Evolutionary conservation across 64 coral and sea anemone genomes (phyloP), one percentile per base, ranked within the genome.

Genomic region (Hydrozoanthus tunicans): DNA sequence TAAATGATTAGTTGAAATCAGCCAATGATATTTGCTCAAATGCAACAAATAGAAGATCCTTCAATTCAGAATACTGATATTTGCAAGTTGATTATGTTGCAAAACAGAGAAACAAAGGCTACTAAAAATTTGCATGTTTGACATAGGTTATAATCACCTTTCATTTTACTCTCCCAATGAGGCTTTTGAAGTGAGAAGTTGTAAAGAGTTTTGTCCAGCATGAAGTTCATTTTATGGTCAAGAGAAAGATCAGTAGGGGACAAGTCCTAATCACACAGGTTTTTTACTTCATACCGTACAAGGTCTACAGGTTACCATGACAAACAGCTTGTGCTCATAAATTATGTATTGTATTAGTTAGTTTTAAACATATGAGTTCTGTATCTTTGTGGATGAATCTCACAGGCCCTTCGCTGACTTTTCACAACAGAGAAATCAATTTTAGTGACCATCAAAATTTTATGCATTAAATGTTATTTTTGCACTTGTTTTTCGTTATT

Each of bases 271-370:
- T 14, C 67, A 32, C 17, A 58, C 51, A 85, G 7, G 60, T 32
- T 88, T 60, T 86, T 88, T 69, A 57, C 65, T 74, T 88, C 84
- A 88, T 88, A 88, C 56, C 74, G 73, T 88, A 8, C 84, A 88
- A 88, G 84, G 12, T 54, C 23, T 73, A 27, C 55, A 61, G 84
- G 84, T 88, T 88, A 71, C 84, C 84, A 88, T 88, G 84, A 73
- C 68, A 88, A 88, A 80, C 32, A 57, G 27, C 14, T 59, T 7
- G 26, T 60, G 54, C 74, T 85, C 54, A 88, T 88, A 88, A 88
- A 88, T 88, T 88, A 88, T 88, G 84, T 24, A 88, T 86, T 74
- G 84, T 26, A 56, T 54, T 81, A 27, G 12, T 17, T 20, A 79
- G 5, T 62, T 88, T 55, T 73, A 73, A 57, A 58, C 68, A 73